Evolutionary conservation across 2,113 vertebrate species (phyloP).

Genomic region (Gila orcuttii): DNA sequence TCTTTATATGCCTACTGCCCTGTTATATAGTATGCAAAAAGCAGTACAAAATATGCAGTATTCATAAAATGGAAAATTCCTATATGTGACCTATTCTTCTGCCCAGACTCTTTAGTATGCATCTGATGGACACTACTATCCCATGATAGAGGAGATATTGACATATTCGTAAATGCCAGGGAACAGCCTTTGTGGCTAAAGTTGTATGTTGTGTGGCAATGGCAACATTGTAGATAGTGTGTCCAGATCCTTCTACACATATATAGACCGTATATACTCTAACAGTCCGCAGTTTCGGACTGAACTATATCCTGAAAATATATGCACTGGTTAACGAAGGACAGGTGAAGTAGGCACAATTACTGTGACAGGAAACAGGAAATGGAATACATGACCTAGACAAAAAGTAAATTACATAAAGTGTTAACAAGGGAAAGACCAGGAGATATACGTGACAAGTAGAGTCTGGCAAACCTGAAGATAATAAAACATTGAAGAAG

Average conservation of each 20-base stretch:
- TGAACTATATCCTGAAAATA: neutral
- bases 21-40: neutral
- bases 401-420: neutral
- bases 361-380: neutral
- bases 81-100: no score
- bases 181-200: no score
- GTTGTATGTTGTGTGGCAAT: neutral
- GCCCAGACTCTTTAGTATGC: no score
- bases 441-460: neutral
- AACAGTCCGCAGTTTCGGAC: neutral
- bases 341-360: neutral
- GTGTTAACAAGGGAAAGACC: neutral
- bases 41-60: neutral
- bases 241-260: neutral
- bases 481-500: conserved; percentile 25
- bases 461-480: neutral
- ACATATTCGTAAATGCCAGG: no score
- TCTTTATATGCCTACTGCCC: neutral
- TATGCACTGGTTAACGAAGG: neutral
- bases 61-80: neutral
- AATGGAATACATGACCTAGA: neutral
- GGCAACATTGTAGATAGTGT: neutral
- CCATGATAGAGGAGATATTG: no score
- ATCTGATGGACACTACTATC: no score
- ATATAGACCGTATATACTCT: neutral